A percentile compares a stretch with the other conserved stretches of the same genome.
These are phyloP conservation scores for Rhinopomastus cyanomelas DNA, from an alignment of 2,113 vertebrate genomes.

Conservation along the genomic window DNA sequence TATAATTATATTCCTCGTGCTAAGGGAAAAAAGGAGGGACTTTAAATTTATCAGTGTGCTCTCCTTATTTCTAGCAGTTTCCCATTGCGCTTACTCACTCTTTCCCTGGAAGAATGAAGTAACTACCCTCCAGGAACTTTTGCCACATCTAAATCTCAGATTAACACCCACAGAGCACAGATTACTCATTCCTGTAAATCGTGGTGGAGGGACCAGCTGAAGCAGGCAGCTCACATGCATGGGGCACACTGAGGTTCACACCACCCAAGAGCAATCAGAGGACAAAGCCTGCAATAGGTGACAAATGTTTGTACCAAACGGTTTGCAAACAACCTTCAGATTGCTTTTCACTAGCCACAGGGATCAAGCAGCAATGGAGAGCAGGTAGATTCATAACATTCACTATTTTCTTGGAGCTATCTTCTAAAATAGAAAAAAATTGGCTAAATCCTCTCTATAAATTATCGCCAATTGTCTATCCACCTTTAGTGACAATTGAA, in stretches of 20 bases:
- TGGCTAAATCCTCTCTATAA: background rate
- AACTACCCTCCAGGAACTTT: background rate
- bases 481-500: slow-evolving; percentile 24
- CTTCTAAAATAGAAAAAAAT: background rate
- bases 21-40: background rate
- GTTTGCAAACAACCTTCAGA: background rate
- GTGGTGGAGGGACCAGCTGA: background rate
- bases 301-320: background rate
- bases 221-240: background rate
- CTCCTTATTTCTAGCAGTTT: background rate
- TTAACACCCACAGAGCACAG: background rate
- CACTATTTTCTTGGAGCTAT: background rate
- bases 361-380: background rate
- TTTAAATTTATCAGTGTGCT: background rate
- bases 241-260: background rate
- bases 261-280: background rate
- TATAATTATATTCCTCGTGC: background rate
- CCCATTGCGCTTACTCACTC: background rate
- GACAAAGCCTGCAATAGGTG: background rate
- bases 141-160: background rate
- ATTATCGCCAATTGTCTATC: slow-evolving; percentile 4
- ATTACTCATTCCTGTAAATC: background rate
- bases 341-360: background rate
- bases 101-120: slow-evolving; percentile 1
- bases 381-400: background rate